Base-by-base conservation (phyloP, 2,797 vertebrate species). In the Rhinichthys osculus region DNA sequence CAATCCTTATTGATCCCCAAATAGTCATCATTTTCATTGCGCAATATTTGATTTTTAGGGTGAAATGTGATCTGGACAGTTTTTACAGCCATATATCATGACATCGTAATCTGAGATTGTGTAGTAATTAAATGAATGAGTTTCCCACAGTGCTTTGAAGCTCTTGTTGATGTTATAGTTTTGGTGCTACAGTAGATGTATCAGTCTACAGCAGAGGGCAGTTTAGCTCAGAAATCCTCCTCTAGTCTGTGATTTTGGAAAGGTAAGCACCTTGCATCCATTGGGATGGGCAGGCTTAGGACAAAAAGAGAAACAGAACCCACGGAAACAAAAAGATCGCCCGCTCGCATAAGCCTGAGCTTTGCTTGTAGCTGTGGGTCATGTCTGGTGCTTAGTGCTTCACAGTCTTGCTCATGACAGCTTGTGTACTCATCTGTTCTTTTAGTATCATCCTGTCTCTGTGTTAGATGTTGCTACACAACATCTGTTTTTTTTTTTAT, bases 381-480 rank as follows among this genome's bases (percentile, higher is more conserved):
- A 50, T 71, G 81, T 57, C 66, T 74, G 69, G 27, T 78, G 27
- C 72, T 38, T 64, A 79, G 62, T 42, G 72, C 71, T 79, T 78
- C n/a, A 57, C 33, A 80, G 23, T 38, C 59, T 52, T 14, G 27
- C 62, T 59, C 7, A 47, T 42, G 30, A 80, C 54, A 71, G 71
- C 79, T 33, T n/a, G 59, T 74, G 30, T 71, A 33, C 30, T 66
- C 62, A 47, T 71, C n/a, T 9, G 27, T 77, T 74, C 38, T 67
- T 54, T 57, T 16, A 86, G 73, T 90, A 85, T 87, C 44, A 73
- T 70, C 78, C 30, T 81, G 70, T 84, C 71, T 84, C 21, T 82
- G 62, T 84, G 82, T 87, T 74, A 69, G 62, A 84, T 30, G 3
- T 70, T 33, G 64, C 44, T 54, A 66, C 47, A 35, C 19, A 40